These are phyloP conservation scores for Dasyornis broadbenti DNA, from an alignment of 2,113 vertebrate species.

Conservation along the genomic window DNA sequence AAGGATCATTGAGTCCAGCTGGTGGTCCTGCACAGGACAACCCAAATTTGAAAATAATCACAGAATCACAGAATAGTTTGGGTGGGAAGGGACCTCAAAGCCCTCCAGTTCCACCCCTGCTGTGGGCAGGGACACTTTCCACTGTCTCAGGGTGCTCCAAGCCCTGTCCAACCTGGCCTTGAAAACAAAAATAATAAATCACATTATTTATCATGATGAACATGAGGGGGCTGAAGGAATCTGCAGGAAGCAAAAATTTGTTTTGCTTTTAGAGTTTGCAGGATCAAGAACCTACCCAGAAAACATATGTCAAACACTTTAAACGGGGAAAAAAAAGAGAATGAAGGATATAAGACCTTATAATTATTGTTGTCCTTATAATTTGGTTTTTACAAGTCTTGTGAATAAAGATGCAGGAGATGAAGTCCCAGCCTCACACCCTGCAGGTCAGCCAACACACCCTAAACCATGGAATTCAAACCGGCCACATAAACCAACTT, in stretches of 20 bases:
- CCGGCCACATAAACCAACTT: neutral
- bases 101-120: neutral
- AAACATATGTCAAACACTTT: neutral
- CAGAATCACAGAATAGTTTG: neutral
- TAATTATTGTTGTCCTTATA: neutral
- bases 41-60: neutral
- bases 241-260: neutral
- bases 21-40: neutral
- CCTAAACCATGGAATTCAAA: neutral
- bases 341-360: fast-evolving
- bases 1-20: neutral
- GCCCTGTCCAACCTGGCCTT: neutral
- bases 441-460: neutral
- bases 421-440: neutral
- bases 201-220: neutral
- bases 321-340: neutral
- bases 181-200: neutral
- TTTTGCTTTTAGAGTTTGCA: neutral
- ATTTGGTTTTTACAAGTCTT: neutral
- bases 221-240: neutral
- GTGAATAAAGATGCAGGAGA: neutral
- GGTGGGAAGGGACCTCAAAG: neutral
- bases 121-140: neutral
- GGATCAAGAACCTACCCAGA: fast-evolving
- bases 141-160: neutral